Percentiles rank a stretch among this genome's conserved stretches.
phyloP scores from a whole-genome alignment of 2,797 vertebrate genomes.

The Rousettus madagascariensis region DNA sequence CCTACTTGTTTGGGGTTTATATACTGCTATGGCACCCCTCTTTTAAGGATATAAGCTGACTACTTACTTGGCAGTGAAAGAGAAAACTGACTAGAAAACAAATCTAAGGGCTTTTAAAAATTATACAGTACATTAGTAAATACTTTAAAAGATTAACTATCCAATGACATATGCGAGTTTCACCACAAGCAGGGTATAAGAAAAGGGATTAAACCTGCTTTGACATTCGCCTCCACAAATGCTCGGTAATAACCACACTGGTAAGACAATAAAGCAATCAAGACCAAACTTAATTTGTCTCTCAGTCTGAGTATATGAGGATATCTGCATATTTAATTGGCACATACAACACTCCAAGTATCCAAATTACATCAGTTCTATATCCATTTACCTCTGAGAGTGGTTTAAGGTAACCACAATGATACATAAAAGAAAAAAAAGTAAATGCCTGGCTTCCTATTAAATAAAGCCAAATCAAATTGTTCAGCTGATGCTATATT shows the following conservation, averaged over 20 bases:
- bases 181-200: neutral
- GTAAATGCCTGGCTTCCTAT: conserved; percentile 10
- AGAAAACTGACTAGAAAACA: conserved; percentile 22
- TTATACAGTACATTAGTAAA: neutral
- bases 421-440: conserved; percentile 13
- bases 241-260: neutral
- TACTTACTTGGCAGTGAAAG: neutral
- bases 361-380: conserved; percentile 16
- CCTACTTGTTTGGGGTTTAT: neutral
- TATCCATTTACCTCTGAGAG: neutral
- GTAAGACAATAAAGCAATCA: neutral
- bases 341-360: neutral
- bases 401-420: conserved; percentile 3
- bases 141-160: conserved; percentile 20
- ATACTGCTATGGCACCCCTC: neutral
- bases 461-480: neutral
- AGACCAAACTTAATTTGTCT: neutral
- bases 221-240: neutral
- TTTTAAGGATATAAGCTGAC: neutral
- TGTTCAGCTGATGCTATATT: neutral
- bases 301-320: neutral
- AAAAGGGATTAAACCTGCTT: neutral
- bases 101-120: neutral
- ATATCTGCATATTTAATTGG: neutral
- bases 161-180: neutral